Percentiles rank a stretch among this genome's conserved stretches.
Evolutionary conservation across 2,797 vertebrate genomes (phyloP).

Genomic region (Galagoides demidoff): DNA sequence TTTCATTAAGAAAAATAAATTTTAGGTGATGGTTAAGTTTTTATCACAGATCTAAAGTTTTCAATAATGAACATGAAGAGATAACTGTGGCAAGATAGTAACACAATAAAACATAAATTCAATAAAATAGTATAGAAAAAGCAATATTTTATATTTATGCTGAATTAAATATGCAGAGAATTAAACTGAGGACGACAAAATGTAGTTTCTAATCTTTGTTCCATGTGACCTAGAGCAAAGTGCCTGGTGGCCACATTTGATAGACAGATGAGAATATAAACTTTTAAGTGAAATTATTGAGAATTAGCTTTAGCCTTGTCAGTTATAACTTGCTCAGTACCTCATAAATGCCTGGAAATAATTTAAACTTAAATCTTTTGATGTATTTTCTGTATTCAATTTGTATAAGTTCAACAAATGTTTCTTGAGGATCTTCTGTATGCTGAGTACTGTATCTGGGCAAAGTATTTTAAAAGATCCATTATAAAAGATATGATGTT

Average conservation of each 20-base stretch:
- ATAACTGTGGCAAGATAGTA: slow-evolving; percentile 2
- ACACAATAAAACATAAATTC: slow-evolving; percentile 58
- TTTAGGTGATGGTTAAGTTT: background rate
- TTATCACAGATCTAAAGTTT: background rate
- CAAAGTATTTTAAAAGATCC: background rate
- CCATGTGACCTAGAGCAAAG: background rate
- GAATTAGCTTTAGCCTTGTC: background rate
- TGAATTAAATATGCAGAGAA: slow-evolving; percentile 43
- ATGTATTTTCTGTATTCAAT: background rate
- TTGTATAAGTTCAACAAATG: background rate
- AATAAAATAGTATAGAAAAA: slow-evolving; percentile 44
- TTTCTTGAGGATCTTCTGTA: background rate
- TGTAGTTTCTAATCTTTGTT: slow-evolving; percentile 4
- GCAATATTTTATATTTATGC: slow-evolving; percentile 47
- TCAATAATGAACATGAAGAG: slow-evolving; percentile 10
- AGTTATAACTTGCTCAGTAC: slow-evolving; percentile 13
- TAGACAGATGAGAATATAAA: background rate
- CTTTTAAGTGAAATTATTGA: background rate
- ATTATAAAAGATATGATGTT: background rate
- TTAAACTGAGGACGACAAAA: background rate
- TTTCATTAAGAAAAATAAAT: slow-evolving; percentile 27
- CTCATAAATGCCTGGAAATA: background rate
- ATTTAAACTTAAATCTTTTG: slow-evolving; percentile 4
- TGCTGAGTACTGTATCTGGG: background rate
- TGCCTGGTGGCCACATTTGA: background rate